A percentile compares a stretch with the other conserved stretches of the same genome.
phyloP scores from a whole-genome alignment of 2,888 invertebrate species.

The Acrobeloides nanus region DNA sequence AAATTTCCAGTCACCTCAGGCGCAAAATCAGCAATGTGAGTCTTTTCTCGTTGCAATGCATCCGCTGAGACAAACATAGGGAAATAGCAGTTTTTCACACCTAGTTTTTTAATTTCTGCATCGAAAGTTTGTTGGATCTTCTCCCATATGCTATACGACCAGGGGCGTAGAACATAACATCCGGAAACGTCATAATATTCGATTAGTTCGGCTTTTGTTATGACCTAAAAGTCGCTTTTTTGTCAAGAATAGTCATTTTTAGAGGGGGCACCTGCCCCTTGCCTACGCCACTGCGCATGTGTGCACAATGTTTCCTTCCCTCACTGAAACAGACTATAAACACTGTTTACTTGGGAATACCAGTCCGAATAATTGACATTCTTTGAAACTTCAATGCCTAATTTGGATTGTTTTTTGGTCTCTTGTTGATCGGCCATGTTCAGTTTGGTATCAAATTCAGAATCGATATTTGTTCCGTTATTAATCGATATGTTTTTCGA shows the following conservation, averaged over 20 bases:
- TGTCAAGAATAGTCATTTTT: no score
- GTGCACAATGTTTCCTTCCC: no score
- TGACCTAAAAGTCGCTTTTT: no score
- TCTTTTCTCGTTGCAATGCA: conserved; percentile 87
- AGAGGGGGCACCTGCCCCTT: no score
- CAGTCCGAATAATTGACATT: conserved; percentile 87
- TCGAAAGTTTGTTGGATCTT: conserved; percentile 60
- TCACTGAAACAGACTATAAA: no score
- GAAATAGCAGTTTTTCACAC: conserved; percentile 88
- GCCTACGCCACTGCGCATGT: no score
- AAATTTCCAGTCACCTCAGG: no score
- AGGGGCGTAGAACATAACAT: conserved; percentile 93
- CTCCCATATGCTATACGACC: conserved; percentile 96
- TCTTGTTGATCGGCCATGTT: no score
- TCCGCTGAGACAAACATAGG: conserved; percentile 89
- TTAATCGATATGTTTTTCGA: no score
- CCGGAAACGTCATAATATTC: conserved; percentile 99
- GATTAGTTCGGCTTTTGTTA: conserved; percentile 88
- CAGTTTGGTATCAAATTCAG: no score
- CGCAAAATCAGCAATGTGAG: conserved; percentile 94
- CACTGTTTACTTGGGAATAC: conserved; percentile 77
- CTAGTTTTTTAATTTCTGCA: conserved; percentile 64
- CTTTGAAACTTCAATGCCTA: conserved; percentile 87
- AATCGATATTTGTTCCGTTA: no score
- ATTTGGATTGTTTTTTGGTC: conserved; percentile 77